Percentiles rank a stretch among this genome's conserved stretches.
Evolutionary conservation across 2,113 vertebrate species (phyloP).

Genomic region (Mustelus asterias): DNA sequence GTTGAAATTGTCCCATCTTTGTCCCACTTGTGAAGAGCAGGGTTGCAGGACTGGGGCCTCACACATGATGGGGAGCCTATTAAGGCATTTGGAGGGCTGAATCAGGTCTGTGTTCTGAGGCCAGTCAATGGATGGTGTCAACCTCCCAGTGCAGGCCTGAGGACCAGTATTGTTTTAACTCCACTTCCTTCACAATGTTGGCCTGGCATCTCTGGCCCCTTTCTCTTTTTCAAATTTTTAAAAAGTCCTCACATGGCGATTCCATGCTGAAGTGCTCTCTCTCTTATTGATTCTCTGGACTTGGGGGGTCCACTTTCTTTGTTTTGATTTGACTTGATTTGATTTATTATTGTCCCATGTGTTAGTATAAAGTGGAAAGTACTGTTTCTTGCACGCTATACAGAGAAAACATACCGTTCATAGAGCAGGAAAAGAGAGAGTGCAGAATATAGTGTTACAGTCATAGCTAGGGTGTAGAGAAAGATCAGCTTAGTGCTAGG

Average conservation of each 20-base stretch:
- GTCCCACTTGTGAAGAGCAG: too few relatives aligned
- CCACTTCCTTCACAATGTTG: background rate
- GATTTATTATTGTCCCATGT: too few relatives aligned
- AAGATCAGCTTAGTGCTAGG: too few relatives aligned
- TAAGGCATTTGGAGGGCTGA: background rate
- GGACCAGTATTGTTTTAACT: background rate
- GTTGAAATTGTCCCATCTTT: background rate
- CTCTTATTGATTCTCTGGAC: background rate
- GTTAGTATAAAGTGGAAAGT: too few relatives aligned
- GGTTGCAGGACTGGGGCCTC: background rate
- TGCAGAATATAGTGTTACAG: too few relatives aligned
- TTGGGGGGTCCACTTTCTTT: background rate
- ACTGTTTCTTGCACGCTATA: too few relatives aligned
- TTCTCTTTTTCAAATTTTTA: background rate
- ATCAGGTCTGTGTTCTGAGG: background rate
- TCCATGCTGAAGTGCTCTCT: background rate
- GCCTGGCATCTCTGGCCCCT: background rate
- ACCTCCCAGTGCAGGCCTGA: background rate
- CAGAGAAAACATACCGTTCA: too few relatives aligned
- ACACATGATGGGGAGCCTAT: background rate
- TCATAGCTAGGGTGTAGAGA: too few relatives aligned
- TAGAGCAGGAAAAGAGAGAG: too few relatives aligned
- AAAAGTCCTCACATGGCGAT: background rate
- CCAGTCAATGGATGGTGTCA: too few relatives aligned
- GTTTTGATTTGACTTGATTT: too few relatives aligned